Evolutionary conservation across 2,888 invertebrate species (phyloP), one percentile per base, ranked within the genome.

Genomic region (Esperia sulphurella): DNA sequence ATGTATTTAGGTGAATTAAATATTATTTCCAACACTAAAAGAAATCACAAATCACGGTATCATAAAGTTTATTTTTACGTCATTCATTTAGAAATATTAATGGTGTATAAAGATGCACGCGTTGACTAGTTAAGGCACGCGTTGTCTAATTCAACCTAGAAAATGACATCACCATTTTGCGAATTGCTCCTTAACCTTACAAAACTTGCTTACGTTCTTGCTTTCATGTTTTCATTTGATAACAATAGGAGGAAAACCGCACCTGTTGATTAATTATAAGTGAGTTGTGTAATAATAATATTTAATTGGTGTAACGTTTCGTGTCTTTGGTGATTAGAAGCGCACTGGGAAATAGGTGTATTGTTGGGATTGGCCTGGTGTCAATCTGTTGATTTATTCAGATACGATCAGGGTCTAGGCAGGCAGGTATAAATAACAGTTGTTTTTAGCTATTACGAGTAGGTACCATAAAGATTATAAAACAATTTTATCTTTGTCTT

Each of bases 261-360:
- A 48, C 51, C 52, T 52, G 47, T 52, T 53, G 45, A 51, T 53
- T 52, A 51, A 38, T 47, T 50, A 43, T 62, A 63, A 64, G 58
- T 59, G 55, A 59, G 53, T 55, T 57, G 53, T 52, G 53, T 61
- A 66, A 66, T 59, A 48, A 48, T 65, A 72, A 65, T 63, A 63
- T 59, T 57, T 64, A 68, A 70, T 69, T 63, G 61, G 49, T 58
- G 62, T 9, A 66, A 68, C 62, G 61, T 59, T 71, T 75, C 73
- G 70, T 75, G 75, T 61, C 55, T 50, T 41, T 14, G 44, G 53
- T 50, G 47, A 59, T 58, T 60, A 62, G 31, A 14, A 1, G 39
- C 39, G 8, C 14, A 39, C 39, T 39, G 9, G 39, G 39, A 39
- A 4, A 28, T 10, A 41, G 21, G 40, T 40, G 6, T 39, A 14